Base-by-base conservation (phyloP, 2,797 vertebrate species). In the Lagodon rhomboides region DNA sequence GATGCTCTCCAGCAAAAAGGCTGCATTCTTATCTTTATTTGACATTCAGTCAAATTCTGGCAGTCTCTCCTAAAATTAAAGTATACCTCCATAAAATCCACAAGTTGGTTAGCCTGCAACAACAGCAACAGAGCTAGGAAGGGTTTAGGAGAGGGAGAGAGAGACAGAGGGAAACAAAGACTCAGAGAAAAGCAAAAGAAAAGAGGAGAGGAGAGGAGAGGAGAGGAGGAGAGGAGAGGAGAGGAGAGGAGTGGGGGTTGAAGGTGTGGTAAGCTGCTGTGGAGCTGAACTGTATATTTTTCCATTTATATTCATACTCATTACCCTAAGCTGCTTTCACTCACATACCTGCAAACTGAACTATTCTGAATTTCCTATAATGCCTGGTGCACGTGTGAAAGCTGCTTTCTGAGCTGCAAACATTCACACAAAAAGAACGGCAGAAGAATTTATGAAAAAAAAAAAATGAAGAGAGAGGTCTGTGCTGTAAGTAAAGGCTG, bases 301-400 rank as follows among this genome's bases (percentile, higher is more conserved):
- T 70, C 63, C 43, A 43, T 73, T 77, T 77, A 66, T 75, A 75
- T 80, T 86, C 44, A 62, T 77, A 68, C 62, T 82, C 76, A 89
- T 86, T 76, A 85, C 38, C 53, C 54, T 84, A 83, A 85, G 73
- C 79, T 72, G 65, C 69, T 78, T 85, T 82, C 75, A 71, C 68
- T 54, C 68, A 41, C 62, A 70, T 49, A 64, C 46, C 59, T 72
- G 53, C 10, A 65, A 77, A 65, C 59, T 13, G 49, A 59, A 53
- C 44, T 47, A 50, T 62, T 66, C 76, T 76, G 16, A 78, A 43
- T 61, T 61, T 58, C 47, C 51, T 34, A 65, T 72, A 72, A 55
- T 79, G 43, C 43, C 12, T 17, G 13, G 17, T 70, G 60, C 22
- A 67, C 25, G 20, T 56, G 27, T 62, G 54, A 65, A 74, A 50